A percentile compares a stretch with the other conserved stretches of the same genome.
Conservation (phyloP, 2,113 vertebrate genomes). For the Sphyrna mokarran region DNA sequence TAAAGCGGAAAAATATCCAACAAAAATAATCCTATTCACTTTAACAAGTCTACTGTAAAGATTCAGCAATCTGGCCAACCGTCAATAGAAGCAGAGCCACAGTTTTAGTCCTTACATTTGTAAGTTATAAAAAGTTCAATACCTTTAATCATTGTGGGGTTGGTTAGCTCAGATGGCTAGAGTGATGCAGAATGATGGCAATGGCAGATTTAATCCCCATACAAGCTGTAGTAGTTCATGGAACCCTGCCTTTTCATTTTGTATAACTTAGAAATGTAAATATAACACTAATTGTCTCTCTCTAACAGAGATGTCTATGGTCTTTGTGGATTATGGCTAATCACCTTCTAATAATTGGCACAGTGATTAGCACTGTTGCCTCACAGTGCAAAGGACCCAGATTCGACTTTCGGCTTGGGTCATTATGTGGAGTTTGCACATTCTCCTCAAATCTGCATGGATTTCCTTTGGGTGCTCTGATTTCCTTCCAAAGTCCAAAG, state of each 20-base stretch:
- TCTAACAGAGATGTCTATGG: not conserved
- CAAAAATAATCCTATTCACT: not conserved
- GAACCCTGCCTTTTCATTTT: not conserved
- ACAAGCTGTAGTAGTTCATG: not conserved
- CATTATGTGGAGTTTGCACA: too few species aligned
- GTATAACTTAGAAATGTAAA: not conserved
- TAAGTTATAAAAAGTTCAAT: not conserved
- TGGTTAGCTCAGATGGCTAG: not conserved
- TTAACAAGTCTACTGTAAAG: not conserved
- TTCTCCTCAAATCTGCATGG: too few species aligned
- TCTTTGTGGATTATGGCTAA: not conserved
- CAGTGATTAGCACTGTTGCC: too few species aligned
- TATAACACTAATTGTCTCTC: not conserved
- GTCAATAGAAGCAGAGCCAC: not conserved
- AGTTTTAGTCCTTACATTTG: not conserved
- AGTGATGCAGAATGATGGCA: not conserved
- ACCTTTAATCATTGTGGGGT: not conserved
- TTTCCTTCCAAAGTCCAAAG: too few species aligned
- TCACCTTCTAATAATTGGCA: not conserved
- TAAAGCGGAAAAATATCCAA: not conserved
- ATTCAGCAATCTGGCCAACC: not conserved
- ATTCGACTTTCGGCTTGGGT: too few species aligned
- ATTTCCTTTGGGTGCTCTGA: too few species aligned
- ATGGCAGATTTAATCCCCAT: too few species aligned
- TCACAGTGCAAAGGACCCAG: too few species aligned